Conservation (phyloP, 1,140 invertebrate species). For the Hylaeus volcanicus region DNA sequence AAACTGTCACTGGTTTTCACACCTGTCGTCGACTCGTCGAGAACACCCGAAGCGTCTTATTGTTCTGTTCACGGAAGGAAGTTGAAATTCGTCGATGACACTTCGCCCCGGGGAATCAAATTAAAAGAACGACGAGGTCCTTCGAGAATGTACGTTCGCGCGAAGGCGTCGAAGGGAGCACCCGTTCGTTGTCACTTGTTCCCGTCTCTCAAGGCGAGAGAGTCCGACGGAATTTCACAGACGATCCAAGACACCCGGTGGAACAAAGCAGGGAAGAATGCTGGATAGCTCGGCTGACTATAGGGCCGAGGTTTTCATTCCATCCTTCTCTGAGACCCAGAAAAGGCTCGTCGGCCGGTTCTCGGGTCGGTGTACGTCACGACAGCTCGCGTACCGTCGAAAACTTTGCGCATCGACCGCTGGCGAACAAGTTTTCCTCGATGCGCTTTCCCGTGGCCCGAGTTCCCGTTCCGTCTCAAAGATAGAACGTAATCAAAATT, state of each 20-base stretch:
- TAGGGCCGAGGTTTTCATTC: slow-evolving; percentile 17
- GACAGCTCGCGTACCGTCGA: background rate
- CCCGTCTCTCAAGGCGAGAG: no score
- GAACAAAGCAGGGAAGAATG: no score
- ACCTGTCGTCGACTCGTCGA: background rate
- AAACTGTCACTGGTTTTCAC: background rate
- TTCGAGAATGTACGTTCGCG: no score
- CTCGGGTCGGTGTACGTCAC: slow-evolving; percentile 14
- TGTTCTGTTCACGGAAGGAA: no score
- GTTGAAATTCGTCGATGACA: background rate
- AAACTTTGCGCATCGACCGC: slow-evolving; percentile 20
- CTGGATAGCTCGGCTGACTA: background rate
- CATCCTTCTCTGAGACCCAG: background rate
- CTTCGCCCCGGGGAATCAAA: background rate
- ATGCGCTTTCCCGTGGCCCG: background rate
- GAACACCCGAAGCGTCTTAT: background rate
- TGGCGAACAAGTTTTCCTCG: background rate
- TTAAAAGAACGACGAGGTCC: background rate
- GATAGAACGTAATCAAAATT: slow-evolving; percentile 1
- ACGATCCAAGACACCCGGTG: background rate
- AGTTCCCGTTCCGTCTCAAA: slow-evolving; percentile 19
- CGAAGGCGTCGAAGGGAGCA: no score
- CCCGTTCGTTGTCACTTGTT: no score
- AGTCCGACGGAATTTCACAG: slow-evolving; percentile 1
- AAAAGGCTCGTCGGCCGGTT: background rate